phyloP scores from a whole-genome alignment of 2,797 vertebrate genomes.

The Mus spretus region DNA sequence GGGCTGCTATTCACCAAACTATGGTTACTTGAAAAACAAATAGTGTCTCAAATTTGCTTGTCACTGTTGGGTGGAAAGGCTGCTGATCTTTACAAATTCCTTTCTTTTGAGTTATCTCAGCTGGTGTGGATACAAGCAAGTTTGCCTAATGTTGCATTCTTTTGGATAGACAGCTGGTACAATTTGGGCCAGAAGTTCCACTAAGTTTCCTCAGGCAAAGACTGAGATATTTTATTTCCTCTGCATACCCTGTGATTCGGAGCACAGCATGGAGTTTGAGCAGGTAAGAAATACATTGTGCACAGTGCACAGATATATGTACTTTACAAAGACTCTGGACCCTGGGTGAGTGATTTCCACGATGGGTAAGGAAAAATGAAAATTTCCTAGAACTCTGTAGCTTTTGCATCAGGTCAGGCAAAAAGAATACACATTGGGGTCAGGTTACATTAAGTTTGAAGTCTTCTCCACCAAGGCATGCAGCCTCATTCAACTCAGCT shows the following conservation, averaged over 20 bases:
- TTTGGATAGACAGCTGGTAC: neutral
- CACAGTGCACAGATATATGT: neutral
- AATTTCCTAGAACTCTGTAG: neutral
- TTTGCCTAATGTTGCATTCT: neutral
- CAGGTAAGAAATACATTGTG: neutral
- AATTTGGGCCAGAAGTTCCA: constrained; percentile 21
- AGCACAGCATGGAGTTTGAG: neutral
- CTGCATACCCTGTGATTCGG: neutral
- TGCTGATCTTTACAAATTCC: neutral
- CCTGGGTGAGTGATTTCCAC: neutral
- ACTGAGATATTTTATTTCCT: constrained; percentile 14
- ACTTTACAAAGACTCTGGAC: neutral
- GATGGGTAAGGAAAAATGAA: neutral
- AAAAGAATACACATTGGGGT: neutral
- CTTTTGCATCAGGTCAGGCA: neutral
- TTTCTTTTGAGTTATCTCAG: constrained; percentile 28
- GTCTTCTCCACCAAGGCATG: neutral
- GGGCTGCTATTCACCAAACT: neutral
- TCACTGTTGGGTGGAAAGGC: neutral
- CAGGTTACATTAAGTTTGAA: neutral
- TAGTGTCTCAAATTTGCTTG: neutral
- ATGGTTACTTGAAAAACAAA: constrained; percentile 10
- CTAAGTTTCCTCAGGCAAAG: neutral
- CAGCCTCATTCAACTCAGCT: neutral
- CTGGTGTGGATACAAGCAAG: neutral